Conservation (phyloP, 1,140 invertebrate species). For the Pomacea maculata region DNA sequence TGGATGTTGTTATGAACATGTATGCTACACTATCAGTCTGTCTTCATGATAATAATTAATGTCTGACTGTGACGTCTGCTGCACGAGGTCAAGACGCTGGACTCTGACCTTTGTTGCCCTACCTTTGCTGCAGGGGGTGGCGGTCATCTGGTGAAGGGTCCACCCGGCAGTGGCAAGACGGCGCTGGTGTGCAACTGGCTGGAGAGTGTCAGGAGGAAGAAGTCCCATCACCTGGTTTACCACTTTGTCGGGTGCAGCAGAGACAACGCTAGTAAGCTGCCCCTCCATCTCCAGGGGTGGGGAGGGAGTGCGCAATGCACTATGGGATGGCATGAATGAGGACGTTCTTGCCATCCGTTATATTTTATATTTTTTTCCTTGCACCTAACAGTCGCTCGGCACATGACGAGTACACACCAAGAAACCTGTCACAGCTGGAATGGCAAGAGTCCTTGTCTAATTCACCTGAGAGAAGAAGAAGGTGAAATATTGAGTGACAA, state of each 20-base stretch:
- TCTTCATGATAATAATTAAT: not conserved
- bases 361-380: too few species aligned
- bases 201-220: conserved; percentile 22
- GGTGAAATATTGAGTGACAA: too few species aligned
- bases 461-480: too few species aligned
- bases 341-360: too few species aligned
- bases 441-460: too few species aligned
- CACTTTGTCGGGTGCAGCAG: conserved; percentile 47
- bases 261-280: conserved; percentile 37
- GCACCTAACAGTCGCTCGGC: too few species aligned
- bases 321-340: too few species aligned
- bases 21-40: not conserved
- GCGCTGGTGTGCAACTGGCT: conserved; percentile 50
- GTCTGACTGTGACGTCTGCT: not conserved
- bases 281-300: not conserved
- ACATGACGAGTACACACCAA: too few species aligned
- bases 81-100: not conserved
- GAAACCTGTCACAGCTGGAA: too few species aligned
- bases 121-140: not conserved
- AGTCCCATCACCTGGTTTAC: conserved; percentile 27
- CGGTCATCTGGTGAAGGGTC: conserved; percentile 34
- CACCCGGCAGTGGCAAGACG: conserved; percentile 46
- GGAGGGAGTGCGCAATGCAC: not conserved
- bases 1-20: too few species aligned
- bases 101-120: not conserved